Evolutionary conservation across 2,113 vertebrate genomes (phyloP).

Genomic region (Polypterus bichir): DNA sequence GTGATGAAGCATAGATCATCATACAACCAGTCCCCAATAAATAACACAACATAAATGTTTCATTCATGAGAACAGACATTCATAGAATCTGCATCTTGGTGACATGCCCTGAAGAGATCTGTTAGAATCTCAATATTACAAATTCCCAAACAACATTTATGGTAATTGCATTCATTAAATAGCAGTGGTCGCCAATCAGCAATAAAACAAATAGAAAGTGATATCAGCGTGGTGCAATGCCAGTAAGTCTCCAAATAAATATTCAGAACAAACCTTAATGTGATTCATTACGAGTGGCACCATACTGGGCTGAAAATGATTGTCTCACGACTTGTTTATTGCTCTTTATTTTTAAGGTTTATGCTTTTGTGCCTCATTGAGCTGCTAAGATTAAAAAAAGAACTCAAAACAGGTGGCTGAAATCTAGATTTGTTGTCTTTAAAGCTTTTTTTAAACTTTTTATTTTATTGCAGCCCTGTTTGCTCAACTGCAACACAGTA

Average conservation of each 20-base stretch:
- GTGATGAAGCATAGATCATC: too few relatives aligned
- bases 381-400: neutral
- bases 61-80: neutral
- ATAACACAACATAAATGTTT: too few relatives aligned
- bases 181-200: neutral
- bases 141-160: neutral
- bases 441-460: too few relatives aligned
- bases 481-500: too few relatives aligned
- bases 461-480: too few relatives aligned
- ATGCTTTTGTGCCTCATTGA: constrained; percentile 26
- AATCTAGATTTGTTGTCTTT: neutral
- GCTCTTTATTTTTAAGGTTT: constrained; percentile 15
- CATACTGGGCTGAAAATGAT: neutral
- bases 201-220: neutral
- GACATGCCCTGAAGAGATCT: neutral
- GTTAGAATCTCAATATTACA: neutral
- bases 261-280: constrained; percentile 2
- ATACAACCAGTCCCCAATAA: too few relatives aligned
- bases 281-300: constrained; percentile 2
- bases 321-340: neutral
- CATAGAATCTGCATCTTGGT: neutral
- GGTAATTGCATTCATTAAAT: constrained; percentile 8
- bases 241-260: neutral
- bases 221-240: constrained; percentile 1
- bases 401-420: neutral